Base-by-base conservation (phyloP, 2,113 vertebrate genomes). In the Pelecanoides urinatrix region DNA sequence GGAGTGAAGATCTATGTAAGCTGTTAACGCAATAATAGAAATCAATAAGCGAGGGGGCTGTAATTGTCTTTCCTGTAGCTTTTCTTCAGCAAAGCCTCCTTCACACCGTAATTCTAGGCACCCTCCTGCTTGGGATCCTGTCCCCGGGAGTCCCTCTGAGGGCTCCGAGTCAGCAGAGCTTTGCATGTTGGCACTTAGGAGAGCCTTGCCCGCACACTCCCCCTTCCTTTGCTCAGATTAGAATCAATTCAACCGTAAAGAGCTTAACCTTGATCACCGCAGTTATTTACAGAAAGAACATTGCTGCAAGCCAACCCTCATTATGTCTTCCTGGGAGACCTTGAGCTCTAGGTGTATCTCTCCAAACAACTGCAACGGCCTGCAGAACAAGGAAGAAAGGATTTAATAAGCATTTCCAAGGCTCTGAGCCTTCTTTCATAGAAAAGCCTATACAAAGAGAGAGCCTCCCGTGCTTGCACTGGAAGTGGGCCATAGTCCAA, bases 371-470 rank as follows among this genome's bases (percentile, higher is more conserved):
- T 3, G 4, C 88, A 36, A 3, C 70, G 72, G 75, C 68, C 92
- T 52, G 68, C 65, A 74, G 88, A 93, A 94, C 72, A 45, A 86
- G 91, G 94, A 96, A 94, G 90, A 93, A 93, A 83, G 25, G 22
- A 22, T 82, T 93, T 94, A 58, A 66, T 83, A 88, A 96, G 83
- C 45, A 53, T 71, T 93, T 71, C 85, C 86, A 49, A 49, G 49
- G 82, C 55, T 63, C 82, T 50, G 53, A 16, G 56, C 1, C 6
- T 52, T 67, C 55, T 77, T 76, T 74, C 10, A 13, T 29, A 52
- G 70, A 62, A 61, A 85, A 85, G 77, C 21, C 74, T 61, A 3
- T 11, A 13, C 83, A 92, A 80, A 93, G 85, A 59, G 25, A 95
- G 25, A 95, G 34, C 36, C 44, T 92, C 74, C 32, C 27, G 9